A percentile compares a stretch with the other conserved stretches of the same genome.
phyloP scores from a whole-genome alignment of 2,113 vertebrate species.

The Hypanus sabinus region DNA sequence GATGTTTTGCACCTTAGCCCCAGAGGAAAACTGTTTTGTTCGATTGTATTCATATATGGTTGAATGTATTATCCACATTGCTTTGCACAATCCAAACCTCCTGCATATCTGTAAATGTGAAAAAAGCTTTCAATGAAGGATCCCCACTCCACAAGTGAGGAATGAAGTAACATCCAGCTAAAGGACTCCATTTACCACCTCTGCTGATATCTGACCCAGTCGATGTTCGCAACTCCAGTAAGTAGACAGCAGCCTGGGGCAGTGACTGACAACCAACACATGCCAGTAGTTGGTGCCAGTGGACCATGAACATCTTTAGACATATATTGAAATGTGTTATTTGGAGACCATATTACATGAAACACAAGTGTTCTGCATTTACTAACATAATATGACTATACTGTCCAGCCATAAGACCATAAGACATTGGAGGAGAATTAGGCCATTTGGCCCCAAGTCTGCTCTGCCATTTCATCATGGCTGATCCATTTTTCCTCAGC shows the following conservation, averaged over 20 bases:
- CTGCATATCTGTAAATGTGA: neutral
- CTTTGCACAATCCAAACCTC: neutral
- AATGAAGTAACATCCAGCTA: neutral
- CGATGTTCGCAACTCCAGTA: neutral
- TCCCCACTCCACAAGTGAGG: neutral
- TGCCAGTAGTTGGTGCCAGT: neutral
- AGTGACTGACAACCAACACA: neutral
- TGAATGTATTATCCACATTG: too few species aligned
- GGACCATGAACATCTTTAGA: neutral
- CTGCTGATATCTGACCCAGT: neutral
- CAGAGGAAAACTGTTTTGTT: too few species aligned
- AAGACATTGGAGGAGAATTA: too few species aligned
- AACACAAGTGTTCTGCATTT: neutral
- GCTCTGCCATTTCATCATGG: too few species aligned
- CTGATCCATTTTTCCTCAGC: too few species aligned
- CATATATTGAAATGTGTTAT: neutral
- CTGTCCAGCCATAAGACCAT: too few species aligned
- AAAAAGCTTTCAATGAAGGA: neutral
- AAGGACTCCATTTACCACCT: neutral
- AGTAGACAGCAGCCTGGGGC: neutral
- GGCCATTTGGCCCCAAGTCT: too few species aligned
- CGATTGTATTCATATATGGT: too few species aligned
- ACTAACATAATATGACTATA: neutral
- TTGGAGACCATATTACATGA: neutral
- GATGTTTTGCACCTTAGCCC: too few species aligned